phyloP scores from a whole-genome alignment of 2,888 invertebrate genomes.

The Melieria omissa region DNA sequence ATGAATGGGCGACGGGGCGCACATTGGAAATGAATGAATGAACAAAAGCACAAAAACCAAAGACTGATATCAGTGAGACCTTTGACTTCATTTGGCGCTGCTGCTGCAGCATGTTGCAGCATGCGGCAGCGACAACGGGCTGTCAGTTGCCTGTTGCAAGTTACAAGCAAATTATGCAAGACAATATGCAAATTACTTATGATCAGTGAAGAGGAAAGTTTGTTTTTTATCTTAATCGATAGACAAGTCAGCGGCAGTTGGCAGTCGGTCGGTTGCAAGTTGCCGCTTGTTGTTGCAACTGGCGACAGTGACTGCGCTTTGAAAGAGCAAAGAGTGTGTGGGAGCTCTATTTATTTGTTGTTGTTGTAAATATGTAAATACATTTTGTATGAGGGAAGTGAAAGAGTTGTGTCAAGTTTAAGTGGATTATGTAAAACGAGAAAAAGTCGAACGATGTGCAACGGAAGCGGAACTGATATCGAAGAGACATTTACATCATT shows the following conservation, averaged over 20 bases:
- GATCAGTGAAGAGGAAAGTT: conserved; percentile 24
- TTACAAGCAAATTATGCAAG: conserved; percentile 32
- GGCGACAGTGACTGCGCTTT: not conserved
- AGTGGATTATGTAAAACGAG: no score
- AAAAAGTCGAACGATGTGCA: no score
- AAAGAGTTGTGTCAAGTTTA: no score
- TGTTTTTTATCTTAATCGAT: conserved; percentile 14
- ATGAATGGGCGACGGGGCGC: conserved; percentile 5
- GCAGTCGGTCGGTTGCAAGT: no score
- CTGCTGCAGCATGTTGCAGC: conserved; percentile 1
- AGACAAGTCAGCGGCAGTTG: not conserved
- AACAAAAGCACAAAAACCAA: not conserved
- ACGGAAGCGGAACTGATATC: no score
- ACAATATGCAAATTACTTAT: conserved; percentile 43
- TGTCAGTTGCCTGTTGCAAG: conserved; percentile 1
- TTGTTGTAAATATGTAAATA: no score
- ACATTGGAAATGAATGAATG: conserved; percentile 13
- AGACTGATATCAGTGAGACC: conserved; percentile 16
- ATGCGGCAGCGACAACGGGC: not conserved
- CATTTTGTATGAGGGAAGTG: no score
- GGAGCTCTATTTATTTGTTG: not conserved
- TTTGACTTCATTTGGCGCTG: conserved; percentile 33
- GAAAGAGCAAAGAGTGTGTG: conserved; percentile 7
- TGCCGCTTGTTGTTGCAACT: no score
- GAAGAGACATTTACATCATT: no score